Base-by-base conservation (phyloP, 1,140 invertebrate species). In the Brachystomella parvula region DNA sequence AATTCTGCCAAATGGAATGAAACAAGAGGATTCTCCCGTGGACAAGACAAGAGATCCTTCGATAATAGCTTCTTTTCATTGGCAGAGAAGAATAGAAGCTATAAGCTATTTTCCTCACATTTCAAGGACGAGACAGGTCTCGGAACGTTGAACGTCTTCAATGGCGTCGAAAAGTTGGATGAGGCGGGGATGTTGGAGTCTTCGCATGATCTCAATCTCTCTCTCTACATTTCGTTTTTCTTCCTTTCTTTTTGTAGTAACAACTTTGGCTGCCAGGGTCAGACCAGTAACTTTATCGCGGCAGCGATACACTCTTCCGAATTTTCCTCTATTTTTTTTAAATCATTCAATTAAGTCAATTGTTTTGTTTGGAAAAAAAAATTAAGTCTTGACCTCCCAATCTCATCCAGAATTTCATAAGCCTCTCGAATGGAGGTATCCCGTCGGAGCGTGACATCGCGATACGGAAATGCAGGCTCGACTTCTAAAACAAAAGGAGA, bases 101-200 rank as follows among this genome's bases (percentile, higher is more conserved):
- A 56, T 56, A 56, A 56, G 6, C 12, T 12, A 12, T 9, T 33
- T 33, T 75, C 88, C 92, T 90, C 83, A 98, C 96, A 97, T 80
- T 85, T 98, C 96, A 63, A 96, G 82, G 61, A 98, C 87, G 65
- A 98, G 89, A 78, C 91, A 93, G 85, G 98, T 94, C 71, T 89
- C 86, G 79, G 92, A 92, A 68, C 86, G 86, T 75, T 87, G 87
- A 44, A 73, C 53, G 71, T 80, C 79, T 76, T 97, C 94, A 76
- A 92, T 96, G 2, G 94, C 93, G 76, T 97, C 95, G 77, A 96
- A 98, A 0, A 98, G 83, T 78, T 98, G 94, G 72, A 98, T 90
- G 12, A 98, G 84, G 69, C 93, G 79, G 3, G 94, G 92, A 83
- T 98, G 94, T 75, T 94, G 90, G 12, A 98, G 82, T 64, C 84